These are phyloP conservation scores for Corythucha ciliata DNA, from an alignment of 2,888 invertebrate species.

Conservation along the genomic window DNA sequence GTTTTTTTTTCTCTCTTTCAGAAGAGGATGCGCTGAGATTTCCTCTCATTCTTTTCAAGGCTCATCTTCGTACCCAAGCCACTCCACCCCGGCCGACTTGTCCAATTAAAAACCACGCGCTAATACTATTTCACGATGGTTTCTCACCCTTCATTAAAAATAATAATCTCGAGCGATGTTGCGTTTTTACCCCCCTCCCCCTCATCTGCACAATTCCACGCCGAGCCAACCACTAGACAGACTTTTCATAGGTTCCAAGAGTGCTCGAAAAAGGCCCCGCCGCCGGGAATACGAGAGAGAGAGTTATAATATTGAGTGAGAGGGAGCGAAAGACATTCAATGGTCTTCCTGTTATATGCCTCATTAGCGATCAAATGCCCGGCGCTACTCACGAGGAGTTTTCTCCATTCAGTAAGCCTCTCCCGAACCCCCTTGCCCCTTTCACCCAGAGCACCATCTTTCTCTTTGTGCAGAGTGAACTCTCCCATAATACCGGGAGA, in stretches of 20 bases:
- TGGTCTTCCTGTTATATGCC: conserved; percentile 28
- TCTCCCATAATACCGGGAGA: conserved; percentile 17
- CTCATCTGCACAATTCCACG: conserved; percentile 4
- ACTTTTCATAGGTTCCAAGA: not conserved
- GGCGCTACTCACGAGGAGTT: no score
- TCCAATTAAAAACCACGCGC: conserved; percentile 25
- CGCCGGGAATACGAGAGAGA: no score
- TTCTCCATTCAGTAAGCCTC: no score
- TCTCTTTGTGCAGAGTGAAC: conserved; percentile 21
- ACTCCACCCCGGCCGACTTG: conserved; percentile 14
- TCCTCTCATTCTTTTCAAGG: not conserved
- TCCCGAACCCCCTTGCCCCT: not conserved
- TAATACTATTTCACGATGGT: conserved; percentile 23
- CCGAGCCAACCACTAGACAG: not conserved
- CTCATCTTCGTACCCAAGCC: no score
- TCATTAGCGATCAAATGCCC: conserved; percentile 29
- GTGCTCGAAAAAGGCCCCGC: conserved; percentile 2
- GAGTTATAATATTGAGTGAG: no score
- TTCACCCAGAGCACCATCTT: conserved; percentile 12
- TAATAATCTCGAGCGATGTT: conserved; percentile 25
- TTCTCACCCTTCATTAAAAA: conserved; percentile 26
- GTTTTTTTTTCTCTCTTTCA: no score
- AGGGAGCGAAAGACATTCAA: conserved; percentile 23
- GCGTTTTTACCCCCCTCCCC: conserved; percentile 18
- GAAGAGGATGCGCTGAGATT: conserved; percentile 17